Percentiles rank a stretch among this genome's conserved stretches.
phyloP scores from a whole-genome alignment of 2,113 vertebrate species.

The Eclectus roratus region DNA sequence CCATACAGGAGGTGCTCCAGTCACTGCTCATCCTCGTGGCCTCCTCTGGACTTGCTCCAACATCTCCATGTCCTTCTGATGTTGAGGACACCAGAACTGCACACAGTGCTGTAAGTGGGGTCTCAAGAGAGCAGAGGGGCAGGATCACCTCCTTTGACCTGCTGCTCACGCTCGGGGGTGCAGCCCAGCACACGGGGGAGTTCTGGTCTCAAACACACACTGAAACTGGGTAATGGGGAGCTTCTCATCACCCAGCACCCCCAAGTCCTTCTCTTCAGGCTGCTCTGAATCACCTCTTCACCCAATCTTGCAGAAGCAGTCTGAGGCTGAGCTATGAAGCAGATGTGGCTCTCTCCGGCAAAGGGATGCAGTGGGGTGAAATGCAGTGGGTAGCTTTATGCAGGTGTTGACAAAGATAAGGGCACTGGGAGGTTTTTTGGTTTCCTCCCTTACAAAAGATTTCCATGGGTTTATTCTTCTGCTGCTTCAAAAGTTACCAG shows the following conservation, averaged over 20 bases:
- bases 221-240: not conserved
- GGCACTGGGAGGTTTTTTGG: not conserved
- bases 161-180: not conserved
- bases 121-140: not conserved
- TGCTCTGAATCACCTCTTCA: not conserved
- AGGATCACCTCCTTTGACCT: not conserved
- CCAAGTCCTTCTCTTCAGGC: not conserved
- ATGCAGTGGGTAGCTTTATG: not conserved
- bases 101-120: not conserved
- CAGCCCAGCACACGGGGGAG: not conserved
- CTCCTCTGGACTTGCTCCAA: not conserved
- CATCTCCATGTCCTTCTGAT: not conserved
- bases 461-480: not conserved
- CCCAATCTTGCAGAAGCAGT: not conserved
- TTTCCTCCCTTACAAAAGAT: not conserved
- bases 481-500: not conserved
- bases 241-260: not conserved
- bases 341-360: not conserved
- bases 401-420: not conserved
- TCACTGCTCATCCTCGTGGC: not conserved
- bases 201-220: not conserved
- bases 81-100: not conserved
- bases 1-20: rapidly evolving
- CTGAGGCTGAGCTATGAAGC: not conserved
- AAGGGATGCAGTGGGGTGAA: not conserved